Percentiles rank a stretch among this genome's conserved stretches.
phyloP scores from a whole-genome alignment of 2,113 vertebrate genomes.

The Cathartes aura region DNA sequence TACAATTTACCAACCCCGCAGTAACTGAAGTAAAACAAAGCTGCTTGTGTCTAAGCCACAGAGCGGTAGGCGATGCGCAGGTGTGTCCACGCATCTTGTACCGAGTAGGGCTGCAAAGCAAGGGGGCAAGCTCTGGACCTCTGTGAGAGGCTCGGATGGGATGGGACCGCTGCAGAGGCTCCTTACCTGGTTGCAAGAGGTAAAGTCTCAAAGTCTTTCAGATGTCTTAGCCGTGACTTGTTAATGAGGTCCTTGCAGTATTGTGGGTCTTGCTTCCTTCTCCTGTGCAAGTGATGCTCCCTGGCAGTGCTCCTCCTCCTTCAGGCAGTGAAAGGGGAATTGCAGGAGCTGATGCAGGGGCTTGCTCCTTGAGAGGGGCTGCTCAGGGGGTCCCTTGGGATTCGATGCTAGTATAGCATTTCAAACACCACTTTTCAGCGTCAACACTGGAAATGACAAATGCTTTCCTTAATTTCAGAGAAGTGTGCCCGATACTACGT shows the following conservation, averaged over 20 bases:
- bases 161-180: neutral
- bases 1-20: neutral
- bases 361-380: neutral
- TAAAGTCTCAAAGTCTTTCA: neutral
- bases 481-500: neutral
- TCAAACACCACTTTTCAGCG: neutral
- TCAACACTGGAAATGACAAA: constrained; percentile 20
- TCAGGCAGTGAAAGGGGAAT: neutral
- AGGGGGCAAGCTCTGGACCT: rapidly evolving
- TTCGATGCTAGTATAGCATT: neutral
- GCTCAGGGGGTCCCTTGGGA: neutral
- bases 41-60: neutral
- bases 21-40: neutral
- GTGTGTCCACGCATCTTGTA: rapidly evolving
- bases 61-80: rapidly evolving
- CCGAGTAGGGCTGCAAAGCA: rapidly evolving
- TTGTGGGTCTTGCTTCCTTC: neutral
- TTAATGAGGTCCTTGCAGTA: neutral
- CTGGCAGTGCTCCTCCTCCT: rapidly evolving
- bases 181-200: neutral
- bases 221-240: rapidly evolving
- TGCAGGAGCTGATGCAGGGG: neutral
- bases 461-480: neutral
- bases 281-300: neutral
- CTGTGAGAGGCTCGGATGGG: neutral